Conservation (phyloP, 2,888 invertebrate species). For the Scaptomyza cyrtandrae region DNA sequence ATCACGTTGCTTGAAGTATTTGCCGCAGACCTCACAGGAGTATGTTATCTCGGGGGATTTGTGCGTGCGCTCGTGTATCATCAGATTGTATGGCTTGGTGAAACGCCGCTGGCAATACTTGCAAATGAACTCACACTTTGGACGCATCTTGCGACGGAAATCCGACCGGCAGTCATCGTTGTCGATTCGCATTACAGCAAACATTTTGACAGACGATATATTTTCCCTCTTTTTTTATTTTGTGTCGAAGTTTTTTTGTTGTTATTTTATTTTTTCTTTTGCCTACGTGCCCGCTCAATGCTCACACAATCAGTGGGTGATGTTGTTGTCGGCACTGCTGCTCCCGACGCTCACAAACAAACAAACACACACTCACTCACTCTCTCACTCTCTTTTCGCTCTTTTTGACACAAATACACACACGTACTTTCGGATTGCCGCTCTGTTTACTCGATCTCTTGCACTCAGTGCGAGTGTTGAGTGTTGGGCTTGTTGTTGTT, state of each 20-base stretch:
- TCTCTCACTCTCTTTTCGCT: constrained; percentile 10
- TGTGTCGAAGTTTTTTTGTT: constrained; percentile 4
- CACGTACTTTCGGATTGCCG: constrained; percentile 1
- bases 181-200: constrained; percentile 95
- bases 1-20: constrained; percentile 99
- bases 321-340: constrained; percentile 29
- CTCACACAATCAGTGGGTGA: constrained; percentile 56
- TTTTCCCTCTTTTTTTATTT: constrained; percentile 57
- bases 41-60: constrained; percentile 98
- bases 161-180: constrained; percentile 93
- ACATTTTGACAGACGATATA: constrained; percentile 87
- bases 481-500: too few species aligned
- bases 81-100: constrained; percentile 98
- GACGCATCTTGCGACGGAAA: constrained; percentile 94
- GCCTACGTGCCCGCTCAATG: constrained; percentile 49
- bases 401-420: constrained; percentile 7
- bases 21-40: constrained; percentile 98
- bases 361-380: constrained; percentile 3
- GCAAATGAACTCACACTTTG: constrained; percentile 99
- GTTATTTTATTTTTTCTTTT: constrained; percentile 13
- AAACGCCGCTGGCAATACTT: constrained; percentile 98
- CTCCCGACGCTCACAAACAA: constrained; percentile 15
- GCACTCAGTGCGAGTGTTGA: constrained; percentile 36
- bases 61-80: constrained; percentile 99
- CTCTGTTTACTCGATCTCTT: constrained; percentile 35